phyloP scores from a whole-genome alignment of 1,140 invertebrate genomes.

The Meloidogyne floridensis region DNA sequence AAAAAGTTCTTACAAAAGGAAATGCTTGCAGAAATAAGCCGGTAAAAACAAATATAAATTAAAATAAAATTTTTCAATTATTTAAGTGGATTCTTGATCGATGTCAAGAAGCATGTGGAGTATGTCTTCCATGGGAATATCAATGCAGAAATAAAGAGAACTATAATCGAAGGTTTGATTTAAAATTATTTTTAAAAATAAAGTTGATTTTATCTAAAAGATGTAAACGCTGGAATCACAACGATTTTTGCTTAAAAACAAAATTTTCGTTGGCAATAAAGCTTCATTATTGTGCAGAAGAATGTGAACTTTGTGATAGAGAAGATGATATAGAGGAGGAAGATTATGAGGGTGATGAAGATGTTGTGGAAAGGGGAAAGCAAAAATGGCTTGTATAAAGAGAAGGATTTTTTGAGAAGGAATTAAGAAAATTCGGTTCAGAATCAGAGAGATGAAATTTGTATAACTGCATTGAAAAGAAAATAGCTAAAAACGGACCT shows the following conservation, averaged over 20 bases:
- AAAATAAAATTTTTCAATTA: not conserved
- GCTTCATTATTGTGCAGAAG: not conserved
- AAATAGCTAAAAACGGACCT: too few species aligned
- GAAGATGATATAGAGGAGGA: not conserved
- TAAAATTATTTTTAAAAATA: not conserved
- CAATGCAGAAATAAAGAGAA: not conserved
- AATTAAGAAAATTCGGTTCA: not conserved
- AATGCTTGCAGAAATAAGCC: not conserved
- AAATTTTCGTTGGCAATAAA: slow-evolving; percentile 1
- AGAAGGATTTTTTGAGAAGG: not conserved
- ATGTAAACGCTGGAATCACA: not conserved
- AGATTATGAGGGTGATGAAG: not conserved
- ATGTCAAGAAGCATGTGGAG: not conserved
- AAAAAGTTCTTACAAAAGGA: not conserved
- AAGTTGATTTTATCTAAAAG: not conserved
- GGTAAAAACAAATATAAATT: not conserved
- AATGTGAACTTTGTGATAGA: not conserved
- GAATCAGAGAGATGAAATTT: too few species aligned
- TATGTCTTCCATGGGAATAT: not conserved
- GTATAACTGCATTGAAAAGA: too few species aligned
- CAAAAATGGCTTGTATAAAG: not conserved
- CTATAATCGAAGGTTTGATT: not conserved
- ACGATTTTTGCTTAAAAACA: not conserved
- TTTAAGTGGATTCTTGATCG: not conserved
- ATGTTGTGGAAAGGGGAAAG: not conserved